Evolutionary conservation across 2,797 vertebrate genomes (phyloP), one percentile per base, ranked within the genome.

Genomic region (Chanos chanos): DNA sequence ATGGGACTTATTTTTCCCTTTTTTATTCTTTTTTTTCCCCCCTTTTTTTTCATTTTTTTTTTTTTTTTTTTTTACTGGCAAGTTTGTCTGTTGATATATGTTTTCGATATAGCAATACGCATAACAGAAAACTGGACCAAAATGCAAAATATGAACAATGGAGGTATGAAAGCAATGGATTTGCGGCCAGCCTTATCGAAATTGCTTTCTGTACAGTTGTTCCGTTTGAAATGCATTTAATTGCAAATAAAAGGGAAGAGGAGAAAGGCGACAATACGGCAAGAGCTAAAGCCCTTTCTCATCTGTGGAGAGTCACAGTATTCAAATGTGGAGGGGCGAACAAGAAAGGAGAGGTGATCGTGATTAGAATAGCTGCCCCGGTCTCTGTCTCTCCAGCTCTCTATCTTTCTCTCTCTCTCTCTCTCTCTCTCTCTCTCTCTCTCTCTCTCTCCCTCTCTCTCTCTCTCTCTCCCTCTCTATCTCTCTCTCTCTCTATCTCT

Each of bases 151-250:
- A 41, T 72, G 80, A 78, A 89, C 85, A 89, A 88, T 86, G 76
- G 79, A 82, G 83, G 80, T 81, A 86, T 56, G 86, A 84, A 84
- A 85, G 85, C 81, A 86, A 85, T 86, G 85, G 81, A 83, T 85
- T 86, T 58, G 86, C 76, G n/a, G n/a, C 66, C 45, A 47, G 75
- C 61, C 85, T 91, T 90, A 89, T 90, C 87, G 74, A 74, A 81
- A 86, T 81, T 83, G 83, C 87, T 87, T 87, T 87, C 86, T 84
- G 83, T 89, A 87, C 87, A 89, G 84, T 89, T 88, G 87, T 88
- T 88, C 87, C 87, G 83, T 89, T 89, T 89, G 85, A 90, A 90
- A 90, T 89, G 87, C 88, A 90, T 90, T 90, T 90, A 90, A 90
- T 89, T 90, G 88, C 88, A 90, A 90, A 89, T 89, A 89, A 85